A percentile compares a stretch with the other conserved stretches of the same genome.
Evolutionary conservation across 2,888 invertebrate genomes (phyloP).

Genomic region (Ametastegia equiseti): DNA sequence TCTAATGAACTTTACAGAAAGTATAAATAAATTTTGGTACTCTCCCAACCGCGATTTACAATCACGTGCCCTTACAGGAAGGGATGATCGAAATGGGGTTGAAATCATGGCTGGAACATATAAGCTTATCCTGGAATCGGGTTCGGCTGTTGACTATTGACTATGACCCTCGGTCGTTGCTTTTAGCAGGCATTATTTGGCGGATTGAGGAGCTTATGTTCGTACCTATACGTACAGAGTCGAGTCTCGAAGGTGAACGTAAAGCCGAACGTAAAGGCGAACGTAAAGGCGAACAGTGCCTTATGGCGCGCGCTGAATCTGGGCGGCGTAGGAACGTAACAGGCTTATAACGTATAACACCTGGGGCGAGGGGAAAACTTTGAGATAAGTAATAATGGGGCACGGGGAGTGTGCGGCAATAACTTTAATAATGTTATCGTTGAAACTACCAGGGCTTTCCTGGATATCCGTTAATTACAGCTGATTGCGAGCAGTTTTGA

Average conservation of each 20-base stretch:
- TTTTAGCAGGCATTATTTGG: constrained; percentile 8
- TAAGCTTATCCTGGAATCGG: constrained; percentile 5
- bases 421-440: constrained; percentile 32
- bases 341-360: constrained; percentile 15
- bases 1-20: too few relatives aligned
- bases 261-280: neutral
- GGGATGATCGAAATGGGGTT: neutral
- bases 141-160: neutral
- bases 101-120: neutral
- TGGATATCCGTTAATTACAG: constrained; percentile 31
- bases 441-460: constrained; percentile 31
- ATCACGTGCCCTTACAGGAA: neutral
- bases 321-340: constrained; percentile 11
- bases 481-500: constrained; percentile 25
- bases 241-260: neutral
- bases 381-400: constrained; percentile 31
- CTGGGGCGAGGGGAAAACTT: constrained; percentile 20
- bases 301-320: constrained; percentile 2
- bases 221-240: neutral
- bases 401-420: neutral
- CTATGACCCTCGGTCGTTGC: neutral
- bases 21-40: too few relatives aligned
- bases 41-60: too few relatives aligned
- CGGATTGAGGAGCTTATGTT: constrained; percentile 5
- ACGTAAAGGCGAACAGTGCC: neutral